These are phyloP conservation scores for Eonycteris spelaea DNA, from an alignment of 2,113 vertebrate species.

Conservation along the genomic window DNA sequence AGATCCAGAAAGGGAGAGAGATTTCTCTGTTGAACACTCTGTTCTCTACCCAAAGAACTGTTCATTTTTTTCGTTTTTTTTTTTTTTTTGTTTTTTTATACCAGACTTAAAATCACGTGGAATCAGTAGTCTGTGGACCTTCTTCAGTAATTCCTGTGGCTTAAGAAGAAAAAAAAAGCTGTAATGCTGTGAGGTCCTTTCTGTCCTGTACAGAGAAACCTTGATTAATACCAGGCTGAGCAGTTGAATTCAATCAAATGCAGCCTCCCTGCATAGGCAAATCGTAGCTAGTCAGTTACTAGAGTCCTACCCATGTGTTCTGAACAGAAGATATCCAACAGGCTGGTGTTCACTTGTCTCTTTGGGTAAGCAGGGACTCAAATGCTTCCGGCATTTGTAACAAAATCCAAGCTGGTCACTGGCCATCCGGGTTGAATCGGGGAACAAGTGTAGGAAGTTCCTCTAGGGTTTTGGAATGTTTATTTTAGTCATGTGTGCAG, in stretches of 20 bases:
- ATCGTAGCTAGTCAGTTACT: neutral
- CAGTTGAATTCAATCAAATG: neutral
- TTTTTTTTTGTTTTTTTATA: neutral
- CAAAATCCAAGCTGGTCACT: neutral
- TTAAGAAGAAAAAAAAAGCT: constrained; percentile 47
- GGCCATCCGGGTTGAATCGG: neutral
- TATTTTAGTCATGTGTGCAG: neutral
- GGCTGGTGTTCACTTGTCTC: neutral
- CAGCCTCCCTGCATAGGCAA: neutral
- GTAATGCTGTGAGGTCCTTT: neutral
- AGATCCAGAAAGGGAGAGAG: neutral
- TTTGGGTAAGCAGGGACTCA: neutral
- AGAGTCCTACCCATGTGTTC: neutral
- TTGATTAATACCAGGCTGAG: neutral
- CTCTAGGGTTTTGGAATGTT: neutral
- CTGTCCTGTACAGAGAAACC: neutral
- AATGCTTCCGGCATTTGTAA: neutral
- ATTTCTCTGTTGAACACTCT: neutral
- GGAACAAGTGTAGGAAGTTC: neutral
- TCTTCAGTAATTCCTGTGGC: neutral
- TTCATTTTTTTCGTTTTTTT: neutral
- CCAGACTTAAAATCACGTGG: neutral
- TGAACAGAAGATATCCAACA: neutral
- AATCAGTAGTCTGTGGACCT: constrained; percentile 2
- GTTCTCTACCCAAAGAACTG: neutral